Percentiles rank a stretch among this genome's conserved stretches.
Conservation (phyloP, 2,113 vertebrate genomes). For the Prolemur simus region DNA sequence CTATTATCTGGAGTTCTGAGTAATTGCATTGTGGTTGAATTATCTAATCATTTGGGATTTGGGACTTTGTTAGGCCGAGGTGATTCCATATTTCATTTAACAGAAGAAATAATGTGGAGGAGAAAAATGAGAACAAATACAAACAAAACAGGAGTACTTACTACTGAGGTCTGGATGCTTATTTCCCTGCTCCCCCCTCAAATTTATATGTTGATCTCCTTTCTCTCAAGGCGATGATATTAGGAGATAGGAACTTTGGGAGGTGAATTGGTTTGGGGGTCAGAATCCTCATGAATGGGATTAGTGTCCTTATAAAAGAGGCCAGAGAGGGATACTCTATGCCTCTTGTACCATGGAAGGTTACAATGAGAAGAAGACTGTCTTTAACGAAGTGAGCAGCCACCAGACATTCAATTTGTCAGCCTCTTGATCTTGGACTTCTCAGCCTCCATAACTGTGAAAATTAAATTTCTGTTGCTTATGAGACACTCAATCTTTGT, state of each 20-base stretch:
- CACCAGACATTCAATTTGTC: accelerated
- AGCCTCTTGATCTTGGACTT: background rate
- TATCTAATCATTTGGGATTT: background rate
- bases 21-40: background rate
- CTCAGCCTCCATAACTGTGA: no score
- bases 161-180: background rate
- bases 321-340: background rate
- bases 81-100: background rate
- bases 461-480: background rate
- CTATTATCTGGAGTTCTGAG: background rate
- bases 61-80: background rate
- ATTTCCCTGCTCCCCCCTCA: background rate
- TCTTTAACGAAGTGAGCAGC: background rate
- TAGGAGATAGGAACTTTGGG: background rate
- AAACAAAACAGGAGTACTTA: background rate
- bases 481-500: background rate
- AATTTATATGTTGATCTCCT: no score
- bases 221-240: accelerated
- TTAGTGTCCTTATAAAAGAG: background rate
- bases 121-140: background rate
- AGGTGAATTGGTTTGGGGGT: background rate
- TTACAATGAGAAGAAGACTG: background rate
- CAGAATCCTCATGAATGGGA: background rate
- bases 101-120: background rate
- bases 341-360: background rate